phyloP scores from a whole-genome alignment of 2,797 vertebrate genomes.

The Hipposideros larvatus region DNA sequence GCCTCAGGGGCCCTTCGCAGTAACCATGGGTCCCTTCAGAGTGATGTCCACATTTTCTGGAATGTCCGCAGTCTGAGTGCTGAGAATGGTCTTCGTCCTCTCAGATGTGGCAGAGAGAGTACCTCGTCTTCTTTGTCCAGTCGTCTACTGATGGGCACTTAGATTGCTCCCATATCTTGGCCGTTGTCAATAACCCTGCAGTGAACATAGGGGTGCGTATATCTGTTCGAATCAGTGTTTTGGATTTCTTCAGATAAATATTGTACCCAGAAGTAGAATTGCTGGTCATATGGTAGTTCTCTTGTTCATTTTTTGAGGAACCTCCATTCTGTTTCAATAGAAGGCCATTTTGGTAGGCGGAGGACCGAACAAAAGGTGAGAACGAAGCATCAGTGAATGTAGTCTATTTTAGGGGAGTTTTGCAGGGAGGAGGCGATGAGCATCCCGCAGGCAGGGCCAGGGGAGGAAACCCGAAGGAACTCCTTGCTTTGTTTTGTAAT shows the following conservation, averaged over 20 bases:
- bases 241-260: background rate
- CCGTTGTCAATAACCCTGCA: background rate
- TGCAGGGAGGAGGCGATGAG: background rate
- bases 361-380: background rate
- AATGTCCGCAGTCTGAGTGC: no score
- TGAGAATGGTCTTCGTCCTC: no score
- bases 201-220: background rate
- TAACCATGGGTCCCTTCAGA: no score
- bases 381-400: background rate
- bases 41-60: no score
- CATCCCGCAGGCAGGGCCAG: background rate
- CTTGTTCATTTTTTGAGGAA: background rate
- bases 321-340: background rate
- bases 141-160: background rate
- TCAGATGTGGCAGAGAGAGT: no score
- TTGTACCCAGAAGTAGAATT: background rate
- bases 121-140: background rate
- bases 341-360: background rate
- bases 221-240: background rate
- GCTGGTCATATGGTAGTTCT: background rate
- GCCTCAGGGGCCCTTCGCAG: no score
- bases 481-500: background rate
- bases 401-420: constrained; percentile 8
- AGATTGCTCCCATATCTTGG: background rate
- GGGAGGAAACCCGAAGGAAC: background rate